These are phyloP conservation scores for Pherbina coryleti DNA, from an alignment of 2,888 invertebrate genomes.

Conservation along the genomic window DNA sequence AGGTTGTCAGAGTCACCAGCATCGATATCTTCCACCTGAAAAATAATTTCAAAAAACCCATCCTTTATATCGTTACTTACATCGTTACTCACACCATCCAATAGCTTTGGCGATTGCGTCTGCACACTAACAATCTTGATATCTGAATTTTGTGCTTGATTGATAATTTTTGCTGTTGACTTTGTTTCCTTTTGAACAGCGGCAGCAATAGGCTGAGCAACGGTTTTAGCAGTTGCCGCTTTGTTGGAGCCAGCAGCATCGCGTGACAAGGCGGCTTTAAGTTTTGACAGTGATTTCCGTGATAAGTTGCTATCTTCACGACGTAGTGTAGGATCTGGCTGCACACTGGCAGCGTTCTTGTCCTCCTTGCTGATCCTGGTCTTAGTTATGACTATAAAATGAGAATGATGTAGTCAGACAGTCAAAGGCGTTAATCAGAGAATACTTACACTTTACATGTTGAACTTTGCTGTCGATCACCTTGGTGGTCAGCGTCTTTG, in stretches of 20 bases:
- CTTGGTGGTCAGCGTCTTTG: conserved; percentile 59
- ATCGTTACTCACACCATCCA: conserved; percentile 49
- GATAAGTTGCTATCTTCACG: conserved; percentile 68
- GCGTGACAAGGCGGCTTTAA: conserved; percentile 59
- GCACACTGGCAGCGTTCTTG: neutral
- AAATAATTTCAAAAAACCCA: neutral
- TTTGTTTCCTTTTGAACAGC: conserved; percentile 32
- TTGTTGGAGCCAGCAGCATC: conserved; percentile 46
- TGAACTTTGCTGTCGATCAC: conserved; percentile 57
- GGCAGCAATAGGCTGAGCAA: conserved; percentile 2
- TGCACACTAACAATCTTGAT: conserved; percentile 49
- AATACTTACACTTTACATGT: conserved; percentile 51
- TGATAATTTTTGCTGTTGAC: neutral
- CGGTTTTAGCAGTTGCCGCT: neutral
- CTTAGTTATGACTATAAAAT: conserved; percentile 34
- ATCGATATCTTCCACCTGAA: conserved; percentile 80
- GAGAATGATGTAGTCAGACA: neutral
- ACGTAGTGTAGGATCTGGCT: conserved; percentile 50
- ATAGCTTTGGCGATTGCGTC: conserved; percentile 55
- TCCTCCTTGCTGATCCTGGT: conserved; percentile 31
- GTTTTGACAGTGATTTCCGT: conserved; percentile 62
- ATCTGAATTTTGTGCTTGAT: conserved; percentile 39
- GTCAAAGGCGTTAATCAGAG: neutral
- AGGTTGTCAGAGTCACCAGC: conserved; percentile 80
- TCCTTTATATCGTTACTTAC: neutral